phyloP scores from a whole-genome alignment of 2,888 invertebrate species.

The Hemithea aestivaria region DNA sequence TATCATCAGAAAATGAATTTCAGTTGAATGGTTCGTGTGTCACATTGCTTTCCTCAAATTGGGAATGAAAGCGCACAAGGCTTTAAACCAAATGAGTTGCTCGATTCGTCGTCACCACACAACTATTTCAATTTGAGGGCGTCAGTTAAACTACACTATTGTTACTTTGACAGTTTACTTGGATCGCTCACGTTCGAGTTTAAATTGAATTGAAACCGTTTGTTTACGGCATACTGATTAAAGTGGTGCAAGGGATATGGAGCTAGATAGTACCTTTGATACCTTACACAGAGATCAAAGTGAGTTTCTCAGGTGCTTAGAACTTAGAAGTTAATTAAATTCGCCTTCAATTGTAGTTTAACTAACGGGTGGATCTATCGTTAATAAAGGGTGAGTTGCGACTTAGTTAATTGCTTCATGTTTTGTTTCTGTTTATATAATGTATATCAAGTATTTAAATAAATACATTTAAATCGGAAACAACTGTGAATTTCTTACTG shows the following conservation, averaged over 20 bases:
- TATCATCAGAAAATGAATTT: neutral
- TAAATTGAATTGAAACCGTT: conserved; percentile 53
- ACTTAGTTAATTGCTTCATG: no score
- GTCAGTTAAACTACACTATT: conserved; percentile 52
- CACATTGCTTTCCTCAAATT: conserved; percentile 27
- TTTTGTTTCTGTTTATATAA: no score
- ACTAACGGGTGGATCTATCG: conserved; percentile 8
- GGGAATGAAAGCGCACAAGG: conserved; percentile 38
- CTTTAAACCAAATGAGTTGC: conserved; percentile 40
- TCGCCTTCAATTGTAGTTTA: conserved; percentile 16
- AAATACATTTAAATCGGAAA: no score
- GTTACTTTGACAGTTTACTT: conserved; percentile 52
- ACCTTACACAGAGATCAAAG: conserved; percentile 20
- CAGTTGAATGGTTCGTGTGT: conserved; percentile 8
- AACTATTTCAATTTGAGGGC: conserved; percentile 56
- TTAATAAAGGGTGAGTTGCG: neutral
- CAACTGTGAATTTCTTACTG: no score
- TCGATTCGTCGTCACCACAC: conserved; percentile 36
- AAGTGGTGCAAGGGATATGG: conserved; percentile 30
- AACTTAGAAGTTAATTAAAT: conserved; percentile 12
- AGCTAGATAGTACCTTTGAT: conserved; percentile 24
- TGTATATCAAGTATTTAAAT: no score
- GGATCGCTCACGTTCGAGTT: conserved; percentile 41
- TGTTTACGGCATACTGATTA: conserved; percentile 46
- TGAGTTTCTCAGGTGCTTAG: conserved; percentile 13